A percentile compares a stretch with the other conserved stretches of the same genome.
Evolutionary conservation across 1,140 invertebrate species (phyloP).

Genomic region (Drosophila arawakana): DNA sequence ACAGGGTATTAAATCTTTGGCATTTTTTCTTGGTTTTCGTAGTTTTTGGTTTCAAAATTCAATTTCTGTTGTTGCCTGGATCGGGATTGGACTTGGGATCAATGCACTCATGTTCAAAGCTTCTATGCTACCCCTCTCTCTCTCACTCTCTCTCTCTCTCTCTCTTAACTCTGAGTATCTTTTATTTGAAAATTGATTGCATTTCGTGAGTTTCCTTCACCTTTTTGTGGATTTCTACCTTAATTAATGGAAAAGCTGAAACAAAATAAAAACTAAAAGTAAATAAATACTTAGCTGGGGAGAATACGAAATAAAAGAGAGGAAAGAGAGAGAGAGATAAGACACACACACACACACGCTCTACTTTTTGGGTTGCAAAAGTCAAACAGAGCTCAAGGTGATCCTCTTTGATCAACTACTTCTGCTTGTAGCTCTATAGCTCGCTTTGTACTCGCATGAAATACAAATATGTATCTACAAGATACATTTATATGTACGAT

Average conservation of each 20-base stretch:
- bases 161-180: not conserved
- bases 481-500: not conserved
- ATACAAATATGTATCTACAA: too few species aligned
- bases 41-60: constrained; percentile 30
- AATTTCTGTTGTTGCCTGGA: constrained; percentile 27
- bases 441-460: not conserved
- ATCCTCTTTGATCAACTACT: constrained; percentile 42
- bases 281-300: not conserved
- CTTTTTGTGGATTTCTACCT: not conserved
- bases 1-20: too few species aligned
- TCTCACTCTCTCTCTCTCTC: not conserved
- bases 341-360: constrained; percentile 2
- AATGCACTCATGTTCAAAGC: constrained; percentile 48
- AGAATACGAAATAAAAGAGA: not conserved
- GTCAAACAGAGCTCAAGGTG: constrained; percentile 55
- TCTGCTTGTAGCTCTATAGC: constrained; percentile 20
- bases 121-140: constrained; percentile 5
- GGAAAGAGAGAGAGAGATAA: not conserved
- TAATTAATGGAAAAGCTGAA: not conserved
- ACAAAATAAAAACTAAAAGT: not conserved
- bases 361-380: constrained; percentile 42
- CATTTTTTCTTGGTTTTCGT: constrained; percentile 29
- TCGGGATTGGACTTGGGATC: constrained; percentile 40
- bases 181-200: constrained; percentile 34
- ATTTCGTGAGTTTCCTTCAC: not conserved